Conservation (phyloP, 2,888 invertebrate genomes). For the Eupelmus urozonus region DNA sequence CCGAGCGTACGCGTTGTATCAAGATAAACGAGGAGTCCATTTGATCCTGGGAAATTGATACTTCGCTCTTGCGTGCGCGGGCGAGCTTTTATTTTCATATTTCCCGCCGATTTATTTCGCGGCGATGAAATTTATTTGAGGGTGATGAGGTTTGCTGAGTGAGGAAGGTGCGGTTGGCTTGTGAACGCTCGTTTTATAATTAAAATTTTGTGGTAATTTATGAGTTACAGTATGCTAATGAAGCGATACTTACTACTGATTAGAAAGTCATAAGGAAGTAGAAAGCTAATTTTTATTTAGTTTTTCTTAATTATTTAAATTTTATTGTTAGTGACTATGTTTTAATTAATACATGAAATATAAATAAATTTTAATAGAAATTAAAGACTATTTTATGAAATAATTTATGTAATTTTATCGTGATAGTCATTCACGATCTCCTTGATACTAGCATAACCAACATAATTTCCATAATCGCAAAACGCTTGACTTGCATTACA, state of each 20-base stretch:
- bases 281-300: no score
- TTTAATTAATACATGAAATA: no score
- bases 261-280: no score
- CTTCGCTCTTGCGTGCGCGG: conserved; percentile 12
- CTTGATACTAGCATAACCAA: conserved; percentile 5
- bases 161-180: background rate
- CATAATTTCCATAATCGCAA: conserved; percentile 26
- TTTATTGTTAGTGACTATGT: no score
- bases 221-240: no score
- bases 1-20: conserved; percentile 16
- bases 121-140: conserved; percentile 20
- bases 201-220: background rate
- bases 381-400: background rate
- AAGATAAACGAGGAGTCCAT: conserved; percentile 42
- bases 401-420: no score
- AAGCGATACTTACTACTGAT: no score
- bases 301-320: no score
- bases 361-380: background rate
- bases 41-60: conserved; percentile 38
- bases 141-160: conserved; percentile 5
- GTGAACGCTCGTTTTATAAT: background rate
- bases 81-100: conserved; percentile 38
- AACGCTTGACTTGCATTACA: conserved; percentile 23
- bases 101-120: conserved; percentile 8
- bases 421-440: no score